Conservation (phyloP, 1,140 invertebrate genomes). For the Heliconius nattereri region DNA sequence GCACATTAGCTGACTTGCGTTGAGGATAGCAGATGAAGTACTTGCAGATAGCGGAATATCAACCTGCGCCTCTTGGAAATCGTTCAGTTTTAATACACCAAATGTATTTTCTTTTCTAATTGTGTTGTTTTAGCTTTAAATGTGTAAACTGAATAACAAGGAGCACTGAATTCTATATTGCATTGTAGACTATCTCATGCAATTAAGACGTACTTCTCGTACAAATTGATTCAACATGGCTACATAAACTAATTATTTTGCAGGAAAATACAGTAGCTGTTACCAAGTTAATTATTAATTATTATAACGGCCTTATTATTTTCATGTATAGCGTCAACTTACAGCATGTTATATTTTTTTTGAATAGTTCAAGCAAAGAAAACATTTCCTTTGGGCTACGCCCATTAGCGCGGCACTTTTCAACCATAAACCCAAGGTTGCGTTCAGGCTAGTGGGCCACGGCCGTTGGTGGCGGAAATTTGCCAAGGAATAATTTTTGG, state of each 20-base stretch:
- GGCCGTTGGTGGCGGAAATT: constrained; percentile 21
- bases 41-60: too few species aligned
- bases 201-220: too few species aligned
- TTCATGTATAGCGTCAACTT: not conserved
- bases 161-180: too few species aligned
- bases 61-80: too few species aligned
- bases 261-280: not conserved
- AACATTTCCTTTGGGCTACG: constrained; percentile 18
- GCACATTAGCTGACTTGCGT: too few species aligned
- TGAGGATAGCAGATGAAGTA: too few species aligned
- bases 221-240: too few species aligned
- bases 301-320: not conserved
- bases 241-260: not conserved
- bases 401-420: constrained; percentile 27
- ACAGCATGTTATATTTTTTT: not conserved
- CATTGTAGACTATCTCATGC: too few species aligned
- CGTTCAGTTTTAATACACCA: too few species aligned
- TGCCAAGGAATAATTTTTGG: constrained; percentile 13
- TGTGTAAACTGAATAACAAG: too few species aligned
- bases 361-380: constrained; percentile 10
- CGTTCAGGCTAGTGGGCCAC: constrained; percentile 28
- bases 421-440: not conserved
- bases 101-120: too few species aligned
- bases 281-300: not conserved
- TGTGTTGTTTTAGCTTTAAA: too few species aligned